Evolutionary conservation across 2,797 vertebrate genomes (phyloP).

Genomic region (Manis javanica): DNA sequence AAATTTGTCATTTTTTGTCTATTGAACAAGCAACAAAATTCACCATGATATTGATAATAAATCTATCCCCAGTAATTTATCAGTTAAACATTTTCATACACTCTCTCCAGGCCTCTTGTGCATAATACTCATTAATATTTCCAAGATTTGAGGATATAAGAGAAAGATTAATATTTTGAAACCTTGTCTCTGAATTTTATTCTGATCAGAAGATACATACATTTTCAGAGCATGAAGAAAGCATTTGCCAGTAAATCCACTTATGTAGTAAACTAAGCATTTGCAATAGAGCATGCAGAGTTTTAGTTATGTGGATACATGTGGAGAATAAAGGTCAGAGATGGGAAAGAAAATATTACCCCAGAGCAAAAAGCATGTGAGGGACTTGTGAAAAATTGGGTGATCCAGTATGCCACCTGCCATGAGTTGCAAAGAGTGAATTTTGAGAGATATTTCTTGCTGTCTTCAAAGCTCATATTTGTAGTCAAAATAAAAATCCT

Average conservation of each 20-base stretch:
- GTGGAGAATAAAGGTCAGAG: not conserved
- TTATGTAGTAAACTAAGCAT: not conserved
- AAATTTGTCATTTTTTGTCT: not conserved
- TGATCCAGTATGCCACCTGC: not conserved
- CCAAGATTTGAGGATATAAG: not conserved
- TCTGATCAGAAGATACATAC: not conserved
- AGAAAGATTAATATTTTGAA: constrained; percentile 16
- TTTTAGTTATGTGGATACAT: not conserved
- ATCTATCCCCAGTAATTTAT: not conserved
- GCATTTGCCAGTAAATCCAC: not conserved
- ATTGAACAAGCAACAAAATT: not conserved
- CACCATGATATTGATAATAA: not conserved
- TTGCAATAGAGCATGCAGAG: not conserved
- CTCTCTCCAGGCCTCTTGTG: not conserved
- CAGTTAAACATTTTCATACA: not conserved
- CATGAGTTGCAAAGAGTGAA: not conserved
- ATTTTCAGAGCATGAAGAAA: not conserved
- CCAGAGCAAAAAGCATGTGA: not conserved
- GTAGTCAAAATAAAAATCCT: not conserved
- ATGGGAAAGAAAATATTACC: not conserved
- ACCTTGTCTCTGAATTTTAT: not conserved
- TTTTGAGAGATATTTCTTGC: not conserved
- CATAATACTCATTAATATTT: not conserved
- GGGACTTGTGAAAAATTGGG: not conserved
- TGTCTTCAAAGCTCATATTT: not conserved